A percentile compares a stretch with the other conserved stretches of the same genome.
These are phyloP conservation scores for Leptonema lineaticorne DNA, from an alignment of 1,140 invertebrate species.

Conservation along the genomic window DNA sequence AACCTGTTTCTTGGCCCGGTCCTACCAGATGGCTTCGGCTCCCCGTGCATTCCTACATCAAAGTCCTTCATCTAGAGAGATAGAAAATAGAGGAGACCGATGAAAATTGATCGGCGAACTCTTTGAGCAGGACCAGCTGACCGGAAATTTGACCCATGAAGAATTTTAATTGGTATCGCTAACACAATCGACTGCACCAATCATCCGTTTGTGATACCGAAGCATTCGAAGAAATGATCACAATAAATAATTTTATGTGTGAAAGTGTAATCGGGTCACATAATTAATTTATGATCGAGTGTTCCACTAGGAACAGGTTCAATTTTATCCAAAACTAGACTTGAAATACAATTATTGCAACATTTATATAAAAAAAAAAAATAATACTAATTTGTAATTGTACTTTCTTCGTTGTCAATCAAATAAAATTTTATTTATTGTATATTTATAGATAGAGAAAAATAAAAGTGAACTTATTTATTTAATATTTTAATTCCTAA, in stretches of 20 bases:
- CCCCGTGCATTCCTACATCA: constrained; percentile 14
- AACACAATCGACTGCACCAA: not conserved
- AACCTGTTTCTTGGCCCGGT: constrained; percentile 13
- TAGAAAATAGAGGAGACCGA: not conserved
- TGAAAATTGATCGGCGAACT: constrained; percentile 27
- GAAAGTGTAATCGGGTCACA: no score
- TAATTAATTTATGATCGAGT: no score
- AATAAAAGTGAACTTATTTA: no score
- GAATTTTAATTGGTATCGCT: constrained; percentile 37
- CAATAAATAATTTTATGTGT: not conserved
- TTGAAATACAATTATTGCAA: no score
- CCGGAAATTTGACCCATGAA: constrained; percentile 36
- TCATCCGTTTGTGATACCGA: not conserved
- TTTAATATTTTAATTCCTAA: no score
- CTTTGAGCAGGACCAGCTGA: constrained; percentile 25
- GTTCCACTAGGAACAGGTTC: no score
- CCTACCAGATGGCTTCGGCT: constrained; percentile 8
- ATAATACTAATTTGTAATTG: no score
- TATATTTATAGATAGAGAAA: no score
- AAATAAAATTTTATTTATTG: no score
- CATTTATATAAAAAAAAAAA: no score
- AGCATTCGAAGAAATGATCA: not conserved
- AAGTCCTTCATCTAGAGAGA: constrained; percentile 7
- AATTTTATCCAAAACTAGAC: no score
- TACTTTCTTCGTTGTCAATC: no score